These are phyloP conservation scores for Halictus ligatus DNA, from an alignment of 2,888 invertebrate species.

Conservation along the genomic window DNA sequence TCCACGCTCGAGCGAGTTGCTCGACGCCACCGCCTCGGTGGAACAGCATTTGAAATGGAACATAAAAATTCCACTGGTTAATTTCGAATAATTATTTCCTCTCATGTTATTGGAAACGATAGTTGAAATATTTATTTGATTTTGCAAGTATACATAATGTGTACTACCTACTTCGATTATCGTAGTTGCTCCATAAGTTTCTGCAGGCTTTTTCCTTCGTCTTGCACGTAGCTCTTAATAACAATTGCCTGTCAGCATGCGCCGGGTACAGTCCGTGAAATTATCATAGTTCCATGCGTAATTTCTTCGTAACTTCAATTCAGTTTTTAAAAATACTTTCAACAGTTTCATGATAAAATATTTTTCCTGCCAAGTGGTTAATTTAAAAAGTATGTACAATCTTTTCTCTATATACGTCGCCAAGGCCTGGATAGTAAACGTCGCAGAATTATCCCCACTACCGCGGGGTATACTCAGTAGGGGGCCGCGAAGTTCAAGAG, in stretches of 20 bases:
- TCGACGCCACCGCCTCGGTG: constrained; percentile 3
- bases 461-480: no score
- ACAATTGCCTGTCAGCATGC: not conserved
- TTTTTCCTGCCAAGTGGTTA: not conserved
- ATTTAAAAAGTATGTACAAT: not conserved
- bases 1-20: constrained; percentile 49
- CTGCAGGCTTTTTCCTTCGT: not conserved
- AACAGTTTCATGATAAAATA: not conserved
- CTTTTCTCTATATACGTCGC: no score
- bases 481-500: no score
- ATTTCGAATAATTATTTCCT: not conserved
- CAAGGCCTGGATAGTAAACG: no score
- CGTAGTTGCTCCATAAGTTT: not conserved
- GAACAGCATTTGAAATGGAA: not conserved
- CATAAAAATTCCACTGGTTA: not conserved
- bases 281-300: not conserved
- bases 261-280: not conserved
- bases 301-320: not conserved
- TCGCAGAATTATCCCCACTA: no score
- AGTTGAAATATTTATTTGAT: not conserved
- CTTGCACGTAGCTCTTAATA: not conserved
- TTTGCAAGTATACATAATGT: not conserved
- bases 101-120: not conserved
- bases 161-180: not conserved
- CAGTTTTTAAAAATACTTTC: not conserved